Conservation (phyloP, 2,797 vertebrate genomes). For the Lophotriccus pileatus region DNA sequence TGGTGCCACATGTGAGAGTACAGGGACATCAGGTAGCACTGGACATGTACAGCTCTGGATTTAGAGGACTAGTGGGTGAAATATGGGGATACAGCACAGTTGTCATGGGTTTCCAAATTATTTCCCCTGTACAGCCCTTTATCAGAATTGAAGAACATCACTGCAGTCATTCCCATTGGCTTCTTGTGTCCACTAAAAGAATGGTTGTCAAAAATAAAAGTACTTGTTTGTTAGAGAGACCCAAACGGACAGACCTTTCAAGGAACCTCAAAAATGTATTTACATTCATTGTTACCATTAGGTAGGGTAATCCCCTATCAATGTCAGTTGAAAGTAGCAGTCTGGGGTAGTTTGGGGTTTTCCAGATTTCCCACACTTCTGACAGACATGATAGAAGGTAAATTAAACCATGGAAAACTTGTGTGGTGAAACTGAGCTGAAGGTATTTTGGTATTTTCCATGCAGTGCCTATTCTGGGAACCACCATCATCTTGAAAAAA, state of each 20-base stretch:
- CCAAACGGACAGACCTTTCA: neutral
- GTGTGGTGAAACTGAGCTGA: neutral
- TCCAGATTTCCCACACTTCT: neutral
- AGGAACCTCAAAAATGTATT: neutral
- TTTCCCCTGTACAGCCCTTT: neutral
- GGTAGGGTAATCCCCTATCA: neutral
- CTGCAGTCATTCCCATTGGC: rapidly evolving
- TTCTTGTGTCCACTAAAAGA: neutral
- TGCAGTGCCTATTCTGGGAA: neutral
- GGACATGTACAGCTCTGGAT: neutral
- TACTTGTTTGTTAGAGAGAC: neutral
- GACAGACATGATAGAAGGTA: neutral
- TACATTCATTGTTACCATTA: neutral
- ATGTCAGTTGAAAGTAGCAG: neutral
- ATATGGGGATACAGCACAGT: neutral
- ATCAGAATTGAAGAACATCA: neutral
- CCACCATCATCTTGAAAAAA: neutral
- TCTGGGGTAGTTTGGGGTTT: neutral
- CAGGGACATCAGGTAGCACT: neutral
- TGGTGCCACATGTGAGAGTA: neutral
- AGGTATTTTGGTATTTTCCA: neutral
- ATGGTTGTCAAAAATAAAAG: neutral
- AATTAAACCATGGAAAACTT: conserved; percentile 13
- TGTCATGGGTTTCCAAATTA: neutral
- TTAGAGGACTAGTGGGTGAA: neutral